Percentiles rank a stretch among this genome's conserved stretches.
phyloP scores from a whole-genome alignment of 2,888 invertebrate genomes.

The Sarcophaga rosellei region DNA sequence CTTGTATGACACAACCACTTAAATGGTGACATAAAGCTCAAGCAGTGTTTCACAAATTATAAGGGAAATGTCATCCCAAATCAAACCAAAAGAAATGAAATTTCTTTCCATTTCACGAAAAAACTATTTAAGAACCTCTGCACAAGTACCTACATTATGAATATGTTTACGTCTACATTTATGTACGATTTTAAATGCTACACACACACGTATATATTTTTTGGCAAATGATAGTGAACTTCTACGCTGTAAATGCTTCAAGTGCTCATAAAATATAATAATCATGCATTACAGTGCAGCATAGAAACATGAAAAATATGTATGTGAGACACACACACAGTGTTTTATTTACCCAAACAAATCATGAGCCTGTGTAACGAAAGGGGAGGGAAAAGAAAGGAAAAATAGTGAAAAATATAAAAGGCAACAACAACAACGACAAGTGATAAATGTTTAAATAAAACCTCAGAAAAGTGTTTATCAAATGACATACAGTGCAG shows the following conservation, averaged over 20 bases:
- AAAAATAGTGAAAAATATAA: neutral
- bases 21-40: neutral
- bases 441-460: constrained; percentile 37
- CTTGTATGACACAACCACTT: constrained; percentile 39
- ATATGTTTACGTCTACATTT: neutral
- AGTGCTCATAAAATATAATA: neutral
- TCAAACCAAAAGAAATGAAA: too few species aligned
- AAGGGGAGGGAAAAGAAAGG: neutral
- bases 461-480: constrained; percentile 24
- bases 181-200: neutral
- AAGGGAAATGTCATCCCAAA: too few species aligned
- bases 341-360: neutral
- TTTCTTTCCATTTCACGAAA: neutral
- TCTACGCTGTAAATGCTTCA: constrained; percentile 3
- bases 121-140: neutral
- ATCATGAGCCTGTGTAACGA: neutral
- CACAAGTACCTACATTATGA: neutral
- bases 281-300: neutral
- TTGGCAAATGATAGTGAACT: constrained; percentile 42
- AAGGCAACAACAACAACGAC: too few species aligned
- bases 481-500: constrained; percentile 7
- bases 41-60: neutral
- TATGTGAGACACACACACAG: constrained; percentile 15
- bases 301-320: too few species aligned
- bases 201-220: neutral